Evolutionary conservation across 2,113 vertebrate species (phyloP).

Genomic region (Ceyx melanurus): DNA sequence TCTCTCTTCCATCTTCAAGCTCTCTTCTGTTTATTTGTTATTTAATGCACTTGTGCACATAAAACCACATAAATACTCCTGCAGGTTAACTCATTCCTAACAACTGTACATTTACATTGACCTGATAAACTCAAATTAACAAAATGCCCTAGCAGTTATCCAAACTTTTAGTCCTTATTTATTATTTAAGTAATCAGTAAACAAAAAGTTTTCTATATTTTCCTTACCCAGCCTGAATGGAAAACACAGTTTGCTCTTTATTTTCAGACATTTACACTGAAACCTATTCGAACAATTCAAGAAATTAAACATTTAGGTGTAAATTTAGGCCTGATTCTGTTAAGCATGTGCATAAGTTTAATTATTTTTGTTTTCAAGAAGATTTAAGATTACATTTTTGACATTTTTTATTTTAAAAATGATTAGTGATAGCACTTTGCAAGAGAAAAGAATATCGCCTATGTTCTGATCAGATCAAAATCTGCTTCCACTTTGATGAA

Average conservation of each 20-base stretch:
- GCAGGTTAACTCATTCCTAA: not conserved
- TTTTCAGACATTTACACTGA: not conserved
- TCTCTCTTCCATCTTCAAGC: not conserved
- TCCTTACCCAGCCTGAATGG: not conserved
- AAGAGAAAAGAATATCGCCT: not conserved
- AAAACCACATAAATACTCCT: not conserved
- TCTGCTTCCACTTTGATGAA: not conserved
- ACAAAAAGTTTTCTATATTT: accelerated
- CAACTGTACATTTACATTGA: not conserved
- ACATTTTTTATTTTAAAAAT: not conserved
- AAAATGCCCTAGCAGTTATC: not conserved
- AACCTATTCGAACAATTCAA: not conserved
- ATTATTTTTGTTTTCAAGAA: not conserved
- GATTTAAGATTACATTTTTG: not conserved
- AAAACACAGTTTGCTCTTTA: not conserved
- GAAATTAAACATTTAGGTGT: not conserved
- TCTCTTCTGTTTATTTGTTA: not conserved
- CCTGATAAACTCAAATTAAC: not conserved
- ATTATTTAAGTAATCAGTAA: conserved; percentile 24
- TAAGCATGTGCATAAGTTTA: not conserved
- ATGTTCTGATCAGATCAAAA: not conserved
- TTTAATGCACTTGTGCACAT: not conserved
- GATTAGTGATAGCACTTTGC: not conserved
- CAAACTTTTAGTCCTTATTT: not conserved
- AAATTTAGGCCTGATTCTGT: not conserved